Evolutionary conservation across 2,113 vertebrate species (phyloP).

Genomic region (Acanthisitta chloris): DNA sequence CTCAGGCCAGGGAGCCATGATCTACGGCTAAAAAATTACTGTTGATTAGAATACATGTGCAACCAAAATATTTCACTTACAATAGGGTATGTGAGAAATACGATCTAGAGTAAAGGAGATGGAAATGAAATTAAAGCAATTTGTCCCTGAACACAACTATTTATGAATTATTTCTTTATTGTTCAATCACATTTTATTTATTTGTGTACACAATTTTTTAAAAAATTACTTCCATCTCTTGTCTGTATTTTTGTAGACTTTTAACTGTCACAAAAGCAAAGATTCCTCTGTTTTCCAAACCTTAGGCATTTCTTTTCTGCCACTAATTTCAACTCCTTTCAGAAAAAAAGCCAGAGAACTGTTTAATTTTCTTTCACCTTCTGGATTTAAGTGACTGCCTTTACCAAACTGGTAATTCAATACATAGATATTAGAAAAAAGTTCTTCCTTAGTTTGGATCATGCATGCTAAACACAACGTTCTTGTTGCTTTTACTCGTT

Average conservation of each 20-base stretch:
- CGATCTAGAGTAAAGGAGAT: not conserved
- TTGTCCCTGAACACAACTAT: not conserved
- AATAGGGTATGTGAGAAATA: not conserved
- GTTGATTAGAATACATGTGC: not conserved
- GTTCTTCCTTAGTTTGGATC: not conserved
- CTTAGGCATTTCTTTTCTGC: not conserved
- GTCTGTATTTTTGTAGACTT: not conserved
- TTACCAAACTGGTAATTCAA: not conserved
- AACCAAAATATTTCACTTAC: not conserved
- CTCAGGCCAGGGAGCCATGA: conserved; percentile 88
- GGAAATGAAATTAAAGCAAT: not conserved
- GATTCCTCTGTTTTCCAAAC: not conserved
- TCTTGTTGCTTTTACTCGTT: not conserved
- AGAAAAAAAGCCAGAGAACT: not conserved
- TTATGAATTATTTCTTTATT: not conserved
- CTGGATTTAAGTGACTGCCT: not conserved
- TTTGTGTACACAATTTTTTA: not conserved
- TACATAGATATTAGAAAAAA: not conserved
- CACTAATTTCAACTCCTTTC: not conserved
- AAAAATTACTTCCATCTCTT: not conserved
- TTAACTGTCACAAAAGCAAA: not conserved
- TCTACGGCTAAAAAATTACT: conserved; percentile 55
- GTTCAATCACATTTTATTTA: not conserved
- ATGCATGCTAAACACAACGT: not conserved
- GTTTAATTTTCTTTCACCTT: not conserved